A percentile compares a stretch with the other conserved stretches of the same genome.
These are phyloP conservation scores for Vulpes lagopus DNA, from an alignment of 2,113 vertebrate species.

Conservation along the genomic window DNA sequence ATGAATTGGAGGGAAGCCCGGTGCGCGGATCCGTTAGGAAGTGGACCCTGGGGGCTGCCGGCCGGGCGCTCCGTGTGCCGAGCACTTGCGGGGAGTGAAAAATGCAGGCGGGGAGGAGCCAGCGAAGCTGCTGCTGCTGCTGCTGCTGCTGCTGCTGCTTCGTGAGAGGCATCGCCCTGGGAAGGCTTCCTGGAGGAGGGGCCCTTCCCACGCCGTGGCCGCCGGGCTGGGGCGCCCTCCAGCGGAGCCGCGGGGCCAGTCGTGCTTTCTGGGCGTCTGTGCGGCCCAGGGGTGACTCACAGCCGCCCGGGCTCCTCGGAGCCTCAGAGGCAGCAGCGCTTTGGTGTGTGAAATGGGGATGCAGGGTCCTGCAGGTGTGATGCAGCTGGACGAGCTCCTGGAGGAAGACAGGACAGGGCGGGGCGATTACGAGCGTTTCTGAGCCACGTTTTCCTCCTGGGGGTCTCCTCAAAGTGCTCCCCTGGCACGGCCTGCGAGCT, in stretches of 20 bases:
- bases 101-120: not conserved
- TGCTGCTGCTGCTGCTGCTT: no score
- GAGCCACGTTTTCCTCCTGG: not conserved
- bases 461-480: not conserved
- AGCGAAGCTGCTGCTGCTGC: not conserved
- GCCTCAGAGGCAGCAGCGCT: not conserved
- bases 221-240: slow-evolving; percentile 67
- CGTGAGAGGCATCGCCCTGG: not conserved
- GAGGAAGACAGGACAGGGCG: not conserved
- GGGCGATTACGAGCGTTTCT: not conserved
- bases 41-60: fast-evolving
- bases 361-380: fast-evolving
- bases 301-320: not conserved
- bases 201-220: not conserved
- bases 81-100: not conserved
- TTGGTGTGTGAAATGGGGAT: slow-evolving; percentile 2
- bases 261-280: not conserved
- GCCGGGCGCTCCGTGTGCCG: not conserved
- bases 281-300: not conserved
- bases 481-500: not conserved
- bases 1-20: not conserved
- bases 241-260: not conserved
- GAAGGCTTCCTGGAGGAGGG: slow-evolving; percentile 29
- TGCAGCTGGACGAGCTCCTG: not conserved
- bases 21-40: not conserved